phyloP scores from a whole-genome alignment of 2,888 invertebrate species.

The Aleiodes testaceus region DNA sequence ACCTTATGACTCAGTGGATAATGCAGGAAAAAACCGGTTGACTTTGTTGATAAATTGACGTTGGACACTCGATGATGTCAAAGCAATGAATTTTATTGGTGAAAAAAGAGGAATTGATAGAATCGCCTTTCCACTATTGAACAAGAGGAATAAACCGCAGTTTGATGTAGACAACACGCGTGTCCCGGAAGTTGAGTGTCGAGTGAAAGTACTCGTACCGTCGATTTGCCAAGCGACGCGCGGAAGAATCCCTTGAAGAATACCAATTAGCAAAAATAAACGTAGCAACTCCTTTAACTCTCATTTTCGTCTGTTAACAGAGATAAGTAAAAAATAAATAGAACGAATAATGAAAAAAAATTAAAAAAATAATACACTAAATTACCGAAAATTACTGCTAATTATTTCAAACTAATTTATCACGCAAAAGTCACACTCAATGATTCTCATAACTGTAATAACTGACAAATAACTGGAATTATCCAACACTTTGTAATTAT shows the following conservation, averaged over 20 bases:
- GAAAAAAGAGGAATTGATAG: too few relatives aligned
- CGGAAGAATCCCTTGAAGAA: slow-evolving; percentile 40
- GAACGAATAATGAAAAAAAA: slow-evolving; percentile 7
- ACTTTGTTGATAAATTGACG: too few relatives aligned
- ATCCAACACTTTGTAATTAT: slow-evolving; percentile 20
- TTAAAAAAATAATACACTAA: background rate
- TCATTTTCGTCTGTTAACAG: slow-evolving; percentile 17
- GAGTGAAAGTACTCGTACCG: slow-evolving; percentile 40
- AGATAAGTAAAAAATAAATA: background rate
- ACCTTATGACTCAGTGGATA: too few relatives aligned
- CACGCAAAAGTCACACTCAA: background rate
- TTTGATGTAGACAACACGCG: slow-evolving; percentile 32
- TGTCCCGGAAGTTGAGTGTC: slow-evolving; percentile 40
- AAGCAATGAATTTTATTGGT: too few relatives aligned
- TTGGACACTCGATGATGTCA: too few relatives aligned
- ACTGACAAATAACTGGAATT: background rate
- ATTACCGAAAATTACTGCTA: background rate
- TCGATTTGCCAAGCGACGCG: slow-evolving; percentile 43
- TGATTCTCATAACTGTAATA: background rate
- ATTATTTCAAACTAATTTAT: background rate
- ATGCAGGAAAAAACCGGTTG: too few relatives aligned
- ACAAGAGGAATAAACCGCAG: slow-evolving; percentile 9
- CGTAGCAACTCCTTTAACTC: slow-evolving; percentile 19
- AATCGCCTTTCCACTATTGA: too few relatives aligned
- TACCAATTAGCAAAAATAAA: slow-evolving; percentile 43